Percentiles rank a stretch among this genome's conserved stretches.
Evolutionary conservation across 2,888 invertebrate genomes (phyloP).

Genomic region (Hemithea aestivaria): DNA sequence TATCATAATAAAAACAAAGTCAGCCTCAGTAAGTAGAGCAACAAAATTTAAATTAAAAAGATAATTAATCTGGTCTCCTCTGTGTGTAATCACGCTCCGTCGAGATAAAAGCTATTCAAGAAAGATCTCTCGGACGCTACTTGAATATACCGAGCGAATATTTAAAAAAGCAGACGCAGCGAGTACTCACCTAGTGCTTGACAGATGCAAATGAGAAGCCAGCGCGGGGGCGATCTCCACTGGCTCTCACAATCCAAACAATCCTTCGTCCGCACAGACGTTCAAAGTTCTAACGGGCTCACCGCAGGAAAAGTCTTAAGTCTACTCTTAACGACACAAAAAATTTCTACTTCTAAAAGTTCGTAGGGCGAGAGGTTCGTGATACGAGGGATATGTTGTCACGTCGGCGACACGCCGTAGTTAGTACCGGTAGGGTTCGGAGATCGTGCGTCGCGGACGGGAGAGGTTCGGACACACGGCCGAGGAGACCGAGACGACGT

Average conservation of each 20-base stretch:
- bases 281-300: slow-evolving; percentile 45
- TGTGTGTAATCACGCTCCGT: slow-evolving; percentile 35
- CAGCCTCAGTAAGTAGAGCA: slow-evolving; percentile 13
- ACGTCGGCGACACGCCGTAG: slow-evolving; percentile 53
- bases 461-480: slow-evolving; percentile 73
- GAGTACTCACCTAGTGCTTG: slow-evolving; percentile 63
- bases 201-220: slow-evolving; percentile 65
- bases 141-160: slow-evolving; percentile 44
- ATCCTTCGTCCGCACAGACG: slow-evolving; percentile 53
- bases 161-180: slow-evolving; percentile 54
- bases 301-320: slow-evolving; percentile 40
- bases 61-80: slow-evolving; percentile 30
- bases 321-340: slow-evolving; percentile 32
- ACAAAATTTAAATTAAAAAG: slow-evolving; percentile 28
- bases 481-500: slow-evolving; percentile 71
- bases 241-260: slow-evolving; percentile 63
- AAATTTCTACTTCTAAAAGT: slow-evolving; percentile 27
- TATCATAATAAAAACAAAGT: slow-evolving; percentile 7
- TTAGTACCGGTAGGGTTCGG: slow-evolving; percentile 68
- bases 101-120: slow-evolving; percentile 42
- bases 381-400: slow-evolving; percentile 41
- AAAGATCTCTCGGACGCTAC: slow-evolving; percentile 37
- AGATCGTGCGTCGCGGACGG: slow-evolving; percentile 71
- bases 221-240: slow-evolving; percentile 44
- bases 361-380: slow-evolving; percentile 22